A percentile compares a stretch with the other conserved stretches of the same genome.
These are phyloP conservation scores for Pegoplata infirma DNA, from an alignment of 2,888 invertebrate species.

Conservation along the genomic window DNA sequence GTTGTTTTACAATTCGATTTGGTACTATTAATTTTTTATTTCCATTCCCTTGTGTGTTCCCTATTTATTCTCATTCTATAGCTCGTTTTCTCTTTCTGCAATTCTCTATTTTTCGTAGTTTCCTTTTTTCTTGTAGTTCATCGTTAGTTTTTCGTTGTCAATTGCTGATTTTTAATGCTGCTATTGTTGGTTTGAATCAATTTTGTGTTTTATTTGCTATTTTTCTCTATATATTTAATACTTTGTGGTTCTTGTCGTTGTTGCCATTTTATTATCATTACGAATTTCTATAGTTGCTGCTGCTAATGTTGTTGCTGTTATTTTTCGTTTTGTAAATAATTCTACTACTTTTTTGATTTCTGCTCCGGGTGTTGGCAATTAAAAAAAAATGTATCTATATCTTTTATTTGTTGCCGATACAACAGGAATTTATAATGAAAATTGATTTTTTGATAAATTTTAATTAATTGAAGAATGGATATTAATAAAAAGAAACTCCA, in stretches of 20 bases:
- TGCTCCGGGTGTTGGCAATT: constrained; percentile 63
- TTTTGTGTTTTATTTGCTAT: constrained; percentile 38
- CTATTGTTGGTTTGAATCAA: constrained; percentile 26
- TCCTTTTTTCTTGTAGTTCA: constrained; percentile 1
- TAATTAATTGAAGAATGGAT: too few species aligned
- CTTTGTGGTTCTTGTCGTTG: constrained; percentile 24
- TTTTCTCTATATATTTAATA: constrained; percentile 18
- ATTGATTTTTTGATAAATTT: neutral
- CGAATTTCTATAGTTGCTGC: neutral
- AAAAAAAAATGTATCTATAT: constrained; percentile 51
- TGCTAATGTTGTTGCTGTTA: too few species aligned
- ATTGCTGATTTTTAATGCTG: constrained; percentile 47
- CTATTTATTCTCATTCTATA: constrained; percentile 9
- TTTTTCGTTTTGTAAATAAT: neutral
- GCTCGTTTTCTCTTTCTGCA: constrained; percentile 22
- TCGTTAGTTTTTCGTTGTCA: constrained; percentile 46
- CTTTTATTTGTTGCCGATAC: constrained; percentile 10
- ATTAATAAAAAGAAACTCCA: too few species aligned
- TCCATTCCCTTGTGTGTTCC: neutral
- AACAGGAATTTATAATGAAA: neutral
- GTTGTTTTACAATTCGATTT: neutral
- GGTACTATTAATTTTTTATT: constrained; percentile 7
- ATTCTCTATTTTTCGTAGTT: constrained; percentile 31
- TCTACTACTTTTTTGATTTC: neutral
- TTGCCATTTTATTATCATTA: constrained; percentile 29